Percentiles rank a stretch among this genome's conserved stretches.
phyloP scores from a whole-genome alignment of 1,140 invertebrate genomes.

The Diuraphis noxia region DNA sequence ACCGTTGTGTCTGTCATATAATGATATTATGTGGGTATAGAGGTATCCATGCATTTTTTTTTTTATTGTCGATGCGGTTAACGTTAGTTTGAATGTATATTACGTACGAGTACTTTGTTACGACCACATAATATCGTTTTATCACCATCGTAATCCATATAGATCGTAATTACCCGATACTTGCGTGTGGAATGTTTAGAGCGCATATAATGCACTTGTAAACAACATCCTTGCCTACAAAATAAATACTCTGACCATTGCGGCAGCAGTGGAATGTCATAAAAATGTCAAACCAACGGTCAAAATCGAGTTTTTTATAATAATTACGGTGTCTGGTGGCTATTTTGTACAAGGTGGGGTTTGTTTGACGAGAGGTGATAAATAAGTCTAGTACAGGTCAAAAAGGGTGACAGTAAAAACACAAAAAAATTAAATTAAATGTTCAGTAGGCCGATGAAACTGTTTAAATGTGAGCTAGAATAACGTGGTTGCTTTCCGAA shows the following conservation, averaged over 20 bases:
- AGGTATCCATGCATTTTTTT: too few relatives aligned
- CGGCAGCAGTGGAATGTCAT: background rate
- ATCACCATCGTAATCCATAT: background rate
- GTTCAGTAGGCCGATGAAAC: background rate
- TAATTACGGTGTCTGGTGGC: background rate
- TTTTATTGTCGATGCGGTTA: too few relatives aligned
- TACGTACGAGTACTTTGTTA: too few relatives aligned
- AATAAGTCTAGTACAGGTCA: background rate
- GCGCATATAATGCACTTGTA: background rate
- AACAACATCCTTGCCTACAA: background rate
- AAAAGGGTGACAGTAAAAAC: too few relatives aligned
- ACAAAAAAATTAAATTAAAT: slow-evolving; percentile 18
- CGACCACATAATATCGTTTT: background rate
- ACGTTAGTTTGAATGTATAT: too few relatives aligned
- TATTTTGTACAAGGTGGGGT: background rate
- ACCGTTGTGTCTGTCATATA: background rate
- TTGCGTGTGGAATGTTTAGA: background rate
- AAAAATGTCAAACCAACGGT: background rate
- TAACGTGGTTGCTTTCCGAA: slow-evolving; percentile 6
- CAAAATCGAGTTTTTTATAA: background rate
- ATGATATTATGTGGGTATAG: background rate
- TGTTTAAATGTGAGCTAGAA: slow-evolving; percentile 27
- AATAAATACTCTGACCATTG: background rate
- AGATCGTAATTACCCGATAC: background rate
- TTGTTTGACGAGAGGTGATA: background rate